Evolutionary conservation across 2,113 vertebrate genomes (phyloP), one percentile per base, ranked within the genome.

Genomic region (Pampusana beccarii): DNA sequence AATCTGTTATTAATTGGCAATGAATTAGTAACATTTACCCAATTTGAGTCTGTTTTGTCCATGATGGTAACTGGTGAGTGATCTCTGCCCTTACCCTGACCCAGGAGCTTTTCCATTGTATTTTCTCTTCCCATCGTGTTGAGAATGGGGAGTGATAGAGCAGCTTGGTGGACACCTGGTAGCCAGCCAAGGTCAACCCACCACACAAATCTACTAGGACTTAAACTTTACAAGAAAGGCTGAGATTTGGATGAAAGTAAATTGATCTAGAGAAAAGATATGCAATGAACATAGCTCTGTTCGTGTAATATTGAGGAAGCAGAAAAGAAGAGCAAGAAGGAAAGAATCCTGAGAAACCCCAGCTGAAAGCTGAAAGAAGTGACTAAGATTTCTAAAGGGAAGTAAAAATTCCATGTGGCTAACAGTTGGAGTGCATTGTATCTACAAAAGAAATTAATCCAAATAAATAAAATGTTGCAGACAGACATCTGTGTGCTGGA

Each of bases 251-350:
- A 31, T 23, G 56, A 36, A 80, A 34, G 3, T 65, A 60, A 57
- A 69, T 13, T 34, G 10, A 81, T 71, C 5, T 62, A 56, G 20
- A 57, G 11, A n/a, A 77, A 58, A 73, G 3, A 36, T 1, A 40
- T 1, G 3, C 6, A 46, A 40, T 61, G 23, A 0, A 0, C 26
- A 57, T 42, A 53, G 15, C 6, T 58, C 18, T 86, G 28, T 40
- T 58, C 46, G 34, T 2, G 1, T 13, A 40, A 34, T 34, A 34
- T 29, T 53, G 24, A 74, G 5, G 48, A 40, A 74, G 16, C 75
- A 78, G 20, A 88, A 75, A 90, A 73, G 4, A 42, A 71, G 15
- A 29, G 28, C 8, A 38, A 70, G 46, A 78, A 58, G 12, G 25
- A 75, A 82, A 67, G 6, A 92, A 50, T 58, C 18, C n/a, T 54